Base-by-base conservation (phyloP, 2,888 invertebrate genomes). In the Itoplectis maculator region DNA sequence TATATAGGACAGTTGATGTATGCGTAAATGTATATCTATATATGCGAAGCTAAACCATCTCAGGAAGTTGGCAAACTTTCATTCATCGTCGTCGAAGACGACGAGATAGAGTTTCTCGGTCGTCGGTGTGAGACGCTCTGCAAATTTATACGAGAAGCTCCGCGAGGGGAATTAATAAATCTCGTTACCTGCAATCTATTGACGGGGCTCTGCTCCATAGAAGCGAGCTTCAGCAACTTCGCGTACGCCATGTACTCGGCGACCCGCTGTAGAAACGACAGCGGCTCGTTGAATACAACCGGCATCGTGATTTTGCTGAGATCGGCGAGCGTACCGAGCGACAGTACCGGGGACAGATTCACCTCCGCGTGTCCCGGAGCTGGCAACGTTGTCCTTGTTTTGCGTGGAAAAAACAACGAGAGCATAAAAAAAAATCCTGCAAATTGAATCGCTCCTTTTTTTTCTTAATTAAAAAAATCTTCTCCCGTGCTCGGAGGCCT, bases 231-330 rank as follows among this genome's bases (percentile, higher is more conserved):
- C 65, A 98, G 94, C 56, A 97, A 92, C 87, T 95, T 94, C 7
- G 97, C 95, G 90, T 99, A 99, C 93, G 99, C 98, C 95, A 99
- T 95, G 91, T 98, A 98, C 93, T 99, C 99, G 51, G 98, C 96
- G 94, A 99, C 96, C 81, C 99, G 95, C 94, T 99, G 98, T 51
- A 99, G 95, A 93, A 99, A 98, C 88, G 97, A 98, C 83, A 99
- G 94, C 9, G 99, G 99, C 93, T 99, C 99, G 94, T 99, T 99
- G 94, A 99, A 98, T 86, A 97, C 96, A 86, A 99, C 98, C 83
- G 99, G 99, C 98, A 99, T 98, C 47, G 98, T 97, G 93, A 98
- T 98, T 94, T 98, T 98, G 92, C 98, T 98, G 87, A 99, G 94
- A 93, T 99, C 98, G 3, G 29, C 29, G 29, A 29, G 29, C 94